Evolutionary conservation across 2,113 vertebrate species (phyloP).

Genomic region (Zapus hudsonius): DNA sequence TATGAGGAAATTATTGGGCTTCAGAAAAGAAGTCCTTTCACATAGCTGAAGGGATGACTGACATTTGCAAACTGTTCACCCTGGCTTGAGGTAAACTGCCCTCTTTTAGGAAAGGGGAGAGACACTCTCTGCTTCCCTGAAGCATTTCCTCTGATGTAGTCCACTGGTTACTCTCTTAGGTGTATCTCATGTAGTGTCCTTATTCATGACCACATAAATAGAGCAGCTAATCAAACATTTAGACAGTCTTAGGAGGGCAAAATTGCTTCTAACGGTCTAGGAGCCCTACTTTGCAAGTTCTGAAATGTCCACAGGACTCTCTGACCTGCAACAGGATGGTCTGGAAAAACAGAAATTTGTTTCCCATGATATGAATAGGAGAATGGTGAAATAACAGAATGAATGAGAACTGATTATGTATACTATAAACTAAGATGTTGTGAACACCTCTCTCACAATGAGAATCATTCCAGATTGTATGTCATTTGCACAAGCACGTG

Average conservation of each 20-base stretch:
- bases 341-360: not conserved
- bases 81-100: not conserved
- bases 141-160: not conserved
- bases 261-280: too few species aligned
- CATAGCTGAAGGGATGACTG: not conserved
- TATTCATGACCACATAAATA: not conserved
- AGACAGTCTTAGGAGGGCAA: not conserved
- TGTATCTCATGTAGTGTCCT: not conserved
- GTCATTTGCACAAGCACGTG: too few species aligned
- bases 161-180: not conserved
- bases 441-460: not conserved
- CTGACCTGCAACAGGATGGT: not conserved
- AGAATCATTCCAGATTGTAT: not conserved
- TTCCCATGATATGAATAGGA: not conserved
- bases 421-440: not conserved
- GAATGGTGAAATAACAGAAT: constrained; percentile 1
- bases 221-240: not conserved
- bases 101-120: not conserved
- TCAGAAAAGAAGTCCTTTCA: not conserved
- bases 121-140: not conserved
- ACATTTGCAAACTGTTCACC: not conserved
- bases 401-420: not conserved
- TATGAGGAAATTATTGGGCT: not conserved
- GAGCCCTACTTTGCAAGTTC: not conserved
- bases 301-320: not conserved